These are phyloP conservation scores for Rhingia rostrata DNA, from an alignment of 2,888 invertebrate genomes.

Conservation along the genomic window DNA sequence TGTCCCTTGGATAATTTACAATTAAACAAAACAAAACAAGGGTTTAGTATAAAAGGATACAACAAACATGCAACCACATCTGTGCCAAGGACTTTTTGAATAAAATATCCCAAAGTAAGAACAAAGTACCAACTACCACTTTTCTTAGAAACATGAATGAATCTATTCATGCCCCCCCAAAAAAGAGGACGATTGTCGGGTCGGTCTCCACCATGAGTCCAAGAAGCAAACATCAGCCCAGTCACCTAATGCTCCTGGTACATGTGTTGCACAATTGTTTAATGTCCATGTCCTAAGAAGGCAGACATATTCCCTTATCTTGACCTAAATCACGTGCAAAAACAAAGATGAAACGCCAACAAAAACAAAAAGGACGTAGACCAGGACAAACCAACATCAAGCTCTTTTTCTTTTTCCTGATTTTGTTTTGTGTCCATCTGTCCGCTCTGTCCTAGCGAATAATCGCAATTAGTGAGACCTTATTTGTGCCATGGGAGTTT, in stretches of 20 bases:
- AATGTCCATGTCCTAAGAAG: constrained; percentile 26
- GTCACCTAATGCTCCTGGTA: constrained; percentile 33
- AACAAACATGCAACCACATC: neutral
- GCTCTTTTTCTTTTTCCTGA: neutral
- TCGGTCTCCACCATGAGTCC: neutral
- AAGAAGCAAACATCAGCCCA: constrained; percentile 9
- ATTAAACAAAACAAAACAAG: too few relatives aligned
- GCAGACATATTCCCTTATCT: constrained; percentile 33
- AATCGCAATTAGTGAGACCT: constrained; percentile 61
- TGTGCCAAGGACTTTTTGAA: neutral
- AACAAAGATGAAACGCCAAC: neutral
- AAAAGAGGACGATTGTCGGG: constrained; percentile 28
- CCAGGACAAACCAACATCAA: neutral
- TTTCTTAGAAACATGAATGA: neutral
- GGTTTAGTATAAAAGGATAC: too few relatives aligned
- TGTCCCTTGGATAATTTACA: too few relatives aligned
- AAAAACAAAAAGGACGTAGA: neutral
- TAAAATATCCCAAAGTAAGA: neutral
- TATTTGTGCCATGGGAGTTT: constrained; percentile 63
- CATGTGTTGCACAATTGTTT: constrained; percentile 42
- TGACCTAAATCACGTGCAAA: constrained; percentile 45
- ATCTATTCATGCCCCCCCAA: neutral
- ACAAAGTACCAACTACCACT: neutral
- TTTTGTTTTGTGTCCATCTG: neutral
- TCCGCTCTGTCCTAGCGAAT: constrained; percentile 13